A percentile compares a stretch with the other conserved stretches of the same genome.
Conservation (phyloP, 1,140 invertebrate species). For the Plutomurus gul region DNA sequence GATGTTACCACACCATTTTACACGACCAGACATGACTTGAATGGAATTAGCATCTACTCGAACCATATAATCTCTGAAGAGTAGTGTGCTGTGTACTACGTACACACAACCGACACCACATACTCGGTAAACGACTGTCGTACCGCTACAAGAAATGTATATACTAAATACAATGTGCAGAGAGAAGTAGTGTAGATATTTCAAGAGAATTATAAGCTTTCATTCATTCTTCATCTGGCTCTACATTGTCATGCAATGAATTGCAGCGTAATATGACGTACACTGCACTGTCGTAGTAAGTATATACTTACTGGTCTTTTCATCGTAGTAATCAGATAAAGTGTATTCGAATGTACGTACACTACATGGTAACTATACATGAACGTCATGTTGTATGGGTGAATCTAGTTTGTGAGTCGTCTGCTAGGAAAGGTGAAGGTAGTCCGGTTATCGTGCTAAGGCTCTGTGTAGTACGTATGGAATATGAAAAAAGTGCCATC, state of each 20-base stretch:
- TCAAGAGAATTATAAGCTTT: neutral
- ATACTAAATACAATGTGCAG: neutral
- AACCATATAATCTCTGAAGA: neutral
- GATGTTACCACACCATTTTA: conserved; percentile 24
- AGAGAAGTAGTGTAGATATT: neutral
- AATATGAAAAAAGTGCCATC: conserved; percentile 21
- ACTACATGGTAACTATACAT: no score
- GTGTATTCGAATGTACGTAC: no score
- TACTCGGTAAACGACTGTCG: neutral
- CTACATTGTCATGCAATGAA: conserved; percentile 6
- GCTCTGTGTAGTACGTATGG: neutral
- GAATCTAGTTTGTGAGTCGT: neutral
- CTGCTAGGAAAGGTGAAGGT: conserved; percentile 25
- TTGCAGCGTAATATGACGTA: neutral
- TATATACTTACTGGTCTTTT: neutral
- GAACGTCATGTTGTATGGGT: no score
- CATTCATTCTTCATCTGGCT: conserved; percentile 22
- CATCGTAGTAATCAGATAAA: no score
- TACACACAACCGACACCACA: no score
- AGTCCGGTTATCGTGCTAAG: conserved; percentile 9
- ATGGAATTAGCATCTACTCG: neutral
- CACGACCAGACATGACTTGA: neutral
- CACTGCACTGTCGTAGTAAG: neutral
- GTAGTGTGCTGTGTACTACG: neutral
- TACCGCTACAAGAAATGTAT: neutral